Conservation (phyloP, 2,888 invertebrate species). For the Candidula unifasciata region DNA sequence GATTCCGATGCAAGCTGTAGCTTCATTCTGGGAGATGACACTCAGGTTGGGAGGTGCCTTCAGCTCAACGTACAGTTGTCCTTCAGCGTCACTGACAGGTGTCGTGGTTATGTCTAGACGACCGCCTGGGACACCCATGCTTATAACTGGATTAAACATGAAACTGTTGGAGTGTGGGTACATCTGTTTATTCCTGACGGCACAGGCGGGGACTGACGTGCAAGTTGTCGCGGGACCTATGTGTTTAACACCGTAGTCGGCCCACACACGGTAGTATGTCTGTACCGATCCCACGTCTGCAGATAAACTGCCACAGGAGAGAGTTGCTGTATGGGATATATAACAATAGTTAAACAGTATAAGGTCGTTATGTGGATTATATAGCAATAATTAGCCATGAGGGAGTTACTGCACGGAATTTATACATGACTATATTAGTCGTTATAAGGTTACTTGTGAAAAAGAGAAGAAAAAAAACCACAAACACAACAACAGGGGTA, state of each 20-base stretch:
- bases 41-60: background rate
- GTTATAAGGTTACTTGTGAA: too few relatives aligned
- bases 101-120: background rate
- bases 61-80: background rate
- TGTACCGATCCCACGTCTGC: background rate
- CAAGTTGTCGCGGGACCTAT: background rate
- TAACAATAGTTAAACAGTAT: background rate
- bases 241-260: background rate
- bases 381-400: too few relatives aligned
- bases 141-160: background rate
- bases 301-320: background rate
- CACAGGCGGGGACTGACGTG: background rate
- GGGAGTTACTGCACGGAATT: too few relatives aligned
- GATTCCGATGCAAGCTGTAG: slow-evolving; percentile 5
- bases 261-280: background rate
- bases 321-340: background rate
- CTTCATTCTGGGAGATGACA: background rate
- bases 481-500: too few relatives aligned
- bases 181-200: background rate
- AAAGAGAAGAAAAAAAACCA: too few relatives aligned
- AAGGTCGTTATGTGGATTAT: too few relatives aligned
- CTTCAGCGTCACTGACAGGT: background rate
- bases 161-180: background rate
- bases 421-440: too few relatives aligned
- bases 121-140: background rate